A percentile compares a stretch with the other conserved stretches of the same genome.
Conservation (phyloP, 2,888 invertebrate species). For the Sphecodes monilicornis region DNA sequence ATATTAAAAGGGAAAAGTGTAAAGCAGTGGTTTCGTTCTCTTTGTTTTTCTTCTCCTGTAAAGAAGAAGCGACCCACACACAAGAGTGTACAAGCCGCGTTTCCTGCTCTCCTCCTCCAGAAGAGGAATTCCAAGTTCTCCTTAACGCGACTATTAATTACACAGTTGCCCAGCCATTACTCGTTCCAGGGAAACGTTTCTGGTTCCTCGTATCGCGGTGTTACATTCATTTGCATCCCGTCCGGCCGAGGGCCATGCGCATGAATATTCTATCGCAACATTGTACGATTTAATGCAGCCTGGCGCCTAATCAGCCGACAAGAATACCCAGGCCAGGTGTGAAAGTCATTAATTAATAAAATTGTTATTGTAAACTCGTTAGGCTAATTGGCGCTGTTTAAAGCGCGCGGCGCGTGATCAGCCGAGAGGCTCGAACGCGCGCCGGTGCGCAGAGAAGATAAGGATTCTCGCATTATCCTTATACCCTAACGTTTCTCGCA, state of each 20-base stretch:
- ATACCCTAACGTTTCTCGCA: neutral
- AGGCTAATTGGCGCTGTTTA: constrained; percentile 36
- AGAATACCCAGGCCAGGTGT: constrained; percentile 17
- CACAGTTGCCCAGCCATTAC: constrained; percentile 11
- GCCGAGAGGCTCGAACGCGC: neutral
- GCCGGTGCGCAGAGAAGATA: neutral
- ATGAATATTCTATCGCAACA: constrained; percentile 25
- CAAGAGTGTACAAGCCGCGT: neutral
- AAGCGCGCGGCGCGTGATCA: neutral
- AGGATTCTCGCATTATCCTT: constrained; percentile 3
- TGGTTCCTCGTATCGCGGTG: neutral
- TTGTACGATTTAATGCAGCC: neutral
- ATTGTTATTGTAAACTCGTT: constrained; percentile 34
- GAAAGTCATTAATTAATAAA: constrained; percentile 48
- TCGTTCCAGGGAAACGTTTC: constrained; percentile 8
- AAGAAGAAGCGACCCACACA: neutral
- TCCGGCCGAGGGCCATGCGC: neutral
- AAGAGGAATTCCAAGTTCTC: neutral
- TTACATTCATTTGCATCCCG: neutral
- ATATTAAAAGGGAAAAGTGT: neutral
- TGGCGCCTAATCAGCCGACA: constrained; percentile 25
- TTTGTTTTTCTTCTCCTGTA: constrained; percentile 18
- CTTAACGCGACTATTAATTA: constrained; percentile 16
- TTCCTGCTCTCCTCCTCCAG: neutral
- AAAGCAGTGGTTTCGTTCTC: neutral